A percentile compares a stretch with the other conserved stretches of the same genome.
Conservation (phyloP, 1,140 invertebrate species). For the Cotesia typhae region DNA sequence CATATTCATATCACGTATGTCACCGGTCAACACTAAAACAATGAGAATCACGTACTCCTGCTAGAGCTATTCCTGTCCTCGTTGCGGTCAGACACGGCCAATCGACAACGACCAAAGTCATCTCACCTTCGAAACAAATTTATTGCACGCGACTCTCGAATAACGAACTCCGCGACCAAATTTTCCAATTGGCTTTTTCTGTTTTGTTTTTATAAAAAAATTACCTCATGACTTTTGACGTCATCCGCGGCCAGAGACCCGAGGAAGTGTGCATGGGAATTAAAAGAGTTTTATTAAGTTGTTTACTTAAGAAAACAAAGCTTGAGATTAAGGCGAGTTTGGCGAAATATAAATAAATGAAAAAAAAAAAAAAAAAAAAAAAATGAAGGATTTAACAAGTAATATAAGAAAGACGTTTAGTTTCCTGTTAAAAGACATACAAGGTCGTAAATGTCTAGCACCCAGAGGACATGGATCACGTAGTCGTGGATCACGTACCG, state of each 20-base stretch:
- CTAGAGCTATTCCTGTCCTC: conserved; percentile 40
- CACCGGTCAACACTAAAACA: conserved; percentile 36
- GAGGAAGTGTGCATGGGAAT: no score
- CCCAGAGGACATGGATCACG: conserved; percentile 39
- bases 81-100: conserved; percentile 27
- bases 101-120: conserved; percentile 35
- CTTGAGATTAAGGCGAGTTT: not conserved
- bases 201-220: not conserved
- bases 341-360: not conserved
- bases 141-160: conserved; percentile 30
- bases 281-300: no score
- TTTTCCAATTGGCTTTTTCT: not conserved
- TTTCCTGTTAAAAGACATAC: conserved; percentile 33
- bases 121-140: conserved; percentile 38
- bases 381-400: not conserved
- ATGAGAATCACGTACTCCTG: conserved; percentile 38
- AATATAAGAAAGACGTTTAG: conserved; percentile 19
- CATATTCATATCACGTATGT: conserved; percentile 39
- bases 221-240: no score
- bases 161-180: conserved; percentile 18
- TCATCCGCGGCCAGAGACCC: no score
- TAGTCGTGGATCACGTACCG: conserved; percentile 39
- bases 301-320: no score
- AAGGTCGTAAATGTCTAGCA: conserved; percentile 40
- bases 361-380: no score